Conservation (phyloP, 2,888 invertebrate species). For the Hydrotaea cyrtoneurina region DNA sequence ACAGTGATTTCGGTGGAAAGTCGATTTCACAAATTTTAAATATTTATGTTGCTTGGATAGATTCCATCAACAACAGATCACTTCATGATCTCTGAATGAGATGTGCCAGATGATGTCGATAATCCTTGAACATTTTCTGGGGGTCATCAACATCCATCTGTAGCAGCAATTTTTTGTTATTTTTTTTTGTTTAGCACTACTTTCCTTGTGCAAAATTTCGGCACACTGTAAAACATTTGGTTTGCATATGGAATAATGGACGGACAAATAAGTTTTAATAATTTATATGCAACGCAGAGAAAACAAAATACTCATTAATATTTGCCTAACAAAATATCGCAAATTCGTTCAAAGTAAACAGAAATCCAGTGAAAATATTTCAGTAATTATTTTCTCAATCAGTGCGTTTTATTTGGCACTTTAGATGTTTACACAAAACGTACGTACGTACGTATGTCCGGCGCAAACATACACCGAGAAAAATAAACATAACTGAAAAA, state of each 20-base stretch:
- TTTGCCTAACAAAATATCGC: not conserved
- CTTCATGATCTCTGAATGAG: too few relatives aligned
- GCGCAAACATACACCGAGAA: not conserved
- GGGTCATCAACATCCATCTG: constrained; percentile 3
- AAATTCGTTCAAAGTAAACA: constrained; percentile 15
- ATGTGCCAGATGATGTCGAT: not conserved
- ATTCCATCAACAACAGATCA: too few relatives aligned
- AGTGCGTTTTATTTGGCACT: constrained; percentile 15
- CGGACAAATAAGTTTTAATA: not conserved
- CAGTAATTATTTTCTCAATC: constrained; percentile 19
- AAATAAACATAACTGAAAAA: not conserved
- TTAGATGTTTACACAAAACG: constrained; percentile 22
- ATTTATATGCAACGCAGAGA: constrained; percentile 10
- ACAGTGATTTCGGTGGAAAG: too few relatives aligned
- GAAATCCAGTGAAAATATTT: not conserved
- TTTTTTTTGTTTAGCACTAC: constrained; percentile 4
- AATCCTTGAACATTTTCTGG: not conserved
- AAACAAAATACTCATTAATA: constrained; percentile 12
- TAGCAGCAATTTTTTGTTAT: not conserved
- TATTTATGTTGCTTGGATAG: too few relatives aligned
- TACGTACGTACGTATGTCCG: not conserved
- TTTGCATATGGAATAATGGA: not conserved
- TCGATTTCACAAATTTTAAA: too few relatives aligned
- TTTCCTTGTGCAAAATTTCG: constrained; percentile 11
- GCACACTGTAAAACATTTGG: constrained; percentile 12